These are phyloP conservation scores for Heliangelus exortis DNA, from an alignment of 2,797 vertebrate species.

Conservation along the genomic window DNA sequence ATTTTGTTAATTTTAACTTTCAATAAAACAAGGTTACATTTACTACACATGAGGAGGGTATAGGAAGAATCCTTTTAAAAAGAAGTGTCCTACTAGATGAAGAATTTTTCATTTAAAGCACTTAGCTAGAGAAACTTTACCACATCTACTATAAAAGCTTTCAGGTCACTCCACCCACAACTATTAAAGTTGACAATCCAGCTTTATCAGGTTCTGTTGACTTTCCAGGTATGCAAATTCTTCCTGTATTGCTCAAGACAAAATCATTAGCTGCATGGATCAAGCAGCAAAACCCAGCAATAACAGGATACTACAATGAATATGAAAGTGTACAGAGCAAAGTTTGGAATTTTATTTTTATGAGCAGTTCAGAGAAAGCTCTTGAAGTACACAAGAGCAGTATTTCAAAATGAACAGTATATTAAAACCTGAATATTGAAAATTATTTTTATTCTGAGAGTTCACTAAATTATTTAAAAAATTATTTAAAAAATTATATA, in stretches of 20 bases:
- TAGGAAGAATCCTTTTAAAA: not conserved
- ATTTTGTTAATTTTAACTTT: not conserved
- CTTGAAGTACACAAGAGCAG: not conserved
- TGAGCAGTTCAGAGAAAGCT: not conserved
- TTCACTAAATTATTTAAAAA: not conserved
- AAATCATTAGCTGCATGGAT: not conserved
- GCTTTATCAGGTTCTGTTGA: not conserved
- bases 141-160: not conserved
- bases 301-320: not conserved
- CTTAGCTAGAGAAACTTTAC: not conserved
- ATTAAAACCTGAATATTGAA: not conserved
- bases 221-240: not conserved
- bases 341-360: not conserved
- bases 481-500: not conserved
- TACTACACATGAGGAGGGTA: not conserved
- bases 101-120: not conserved
- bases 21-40: not conserved
- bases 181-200: not conserved
- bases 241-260: not conserved
- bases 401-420: not conserved
- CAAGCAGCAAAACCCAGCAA: not conserved
- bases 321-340: rapidly evolving
- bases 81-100: not conserved
- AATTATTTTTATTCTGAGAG: not conserved
- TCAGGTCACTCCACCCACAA: not conserved